A percentile compares a stretch with the other conserved stretches of the same genome.
phyloP scores from a whole-genome alignment of 2,113 vertebrate species.

The Vulpes lagopus region DNA sequence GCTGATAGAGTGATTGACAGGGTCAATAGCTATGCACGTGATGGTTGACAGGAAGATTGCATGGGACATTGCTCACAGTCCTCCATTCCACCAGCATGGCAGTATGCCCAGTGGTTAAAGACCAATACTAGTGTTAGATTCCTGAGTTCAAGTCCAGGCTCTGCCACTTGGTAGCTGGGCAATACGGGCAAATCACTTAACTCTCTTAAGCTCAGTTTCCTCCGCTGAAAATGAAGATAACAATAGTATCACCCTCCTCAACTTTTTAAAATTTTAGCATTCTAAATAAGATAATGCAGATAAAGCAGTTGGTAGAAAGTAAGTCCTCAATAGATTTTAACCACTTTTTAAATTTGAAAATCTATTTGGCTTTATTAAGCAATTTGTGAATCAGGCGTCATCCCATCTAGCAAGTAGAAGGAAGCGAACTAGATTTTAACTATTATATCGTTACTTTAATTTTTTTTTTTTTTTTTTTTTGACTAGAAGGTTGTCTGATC shows the following conservation, averaged over 20 bases:
- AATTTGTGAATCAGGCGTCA: background rate
- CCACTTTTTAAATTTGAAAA: background rate
- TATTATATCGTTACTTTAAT: background rate
- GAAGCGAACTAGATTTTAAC: background rate
- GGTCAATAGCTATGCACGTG: background rate
- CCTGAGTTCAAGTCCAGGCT: background rate
- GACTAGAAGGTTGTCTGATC: background rate
- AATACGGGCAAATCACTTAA: background rate
- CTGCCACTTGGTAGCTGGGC: background rate
- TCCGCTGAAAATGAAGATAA: background rate
- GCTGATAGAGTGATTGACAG: background rate
- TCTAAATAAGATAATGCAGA: background rate
- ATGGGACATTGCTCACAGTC: accelerated
- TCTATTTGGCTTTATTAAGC: background rate
- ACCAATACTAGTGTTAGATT: background rate
- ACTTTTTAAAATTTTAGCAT: background rate
- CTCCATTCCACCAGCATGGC: background rate
- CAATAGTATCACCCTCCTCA: background rate
- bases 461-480: background rate
- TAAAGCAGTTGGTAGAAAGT: conserved; percentile 41
- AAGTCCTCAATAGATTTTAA: conserved; percentile 18
- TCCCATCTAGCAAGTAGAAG: background rate
- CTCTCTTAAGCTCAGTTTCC: background rate
- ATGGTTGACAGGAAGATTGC: background rate
- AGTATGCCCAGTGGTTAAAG: background rate